Evolutionary conservation across 1,140 invertebrate genomes (phyloP), one percentile per base, ranked within the genome.

Genomic region (Rhyacophila brunnea): DNA sequence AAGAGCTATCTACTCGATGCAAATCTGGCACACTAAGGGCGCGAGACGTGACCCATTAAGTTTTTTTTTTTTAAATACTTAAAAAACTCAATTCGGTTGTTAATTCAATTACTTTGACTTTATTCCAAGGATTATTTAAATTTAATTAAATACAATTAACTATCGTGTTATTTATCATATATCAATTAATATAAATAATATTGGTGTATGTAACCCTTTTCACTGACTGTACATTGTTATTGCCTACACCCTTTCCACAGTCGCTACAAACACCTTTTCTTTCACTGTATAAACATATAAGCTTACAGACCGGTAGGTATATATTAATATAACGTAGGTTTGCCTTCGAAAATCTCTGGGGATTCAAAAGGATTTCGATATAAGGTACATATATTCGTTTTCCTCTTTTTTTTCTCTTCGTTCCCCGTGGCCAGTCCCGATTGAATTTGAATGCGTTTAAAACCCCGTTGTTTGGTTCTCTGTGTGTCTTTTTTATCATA

Each of bases 301-400:
- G 62, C 62, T 56, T 56, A 54, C 57, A 46, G 57, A 43, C 60
- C 60, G 50, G 38, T 64, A 60, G 58, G 62, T 65, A 60, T 65
- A 65, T 65, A 65, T 65, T 65, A 65, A 65, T 65, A 65, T 65
- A 65, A 65, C 62, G 62, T 58, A 65, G 62, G 62, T 65, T 65
- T 61, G 58, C 62, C 62, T 65, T 58, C 62, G 62, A 65, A 65
- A 65, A 65, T 65, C 62, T 60, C 62, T 60, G 35, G 62, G 62
- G 62, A 65, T 65, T 61, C 58, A 58, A 61, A 61, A 65, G 62
- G 62, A 65, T 65, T 65, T 65, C 59, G 62, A 65, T 65, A 61
- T 65, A 65, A 60, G 62, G 58, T 65, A 60, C 58, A 58, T 61
- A 57, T 58, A 19, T 58, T 58, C 56, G 56, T 64, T 55, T 60